Evolutionary conservation across 1,140 invertebrate genomes (phyloP).

Genomic region (Heliothis subflexa): DNA sequence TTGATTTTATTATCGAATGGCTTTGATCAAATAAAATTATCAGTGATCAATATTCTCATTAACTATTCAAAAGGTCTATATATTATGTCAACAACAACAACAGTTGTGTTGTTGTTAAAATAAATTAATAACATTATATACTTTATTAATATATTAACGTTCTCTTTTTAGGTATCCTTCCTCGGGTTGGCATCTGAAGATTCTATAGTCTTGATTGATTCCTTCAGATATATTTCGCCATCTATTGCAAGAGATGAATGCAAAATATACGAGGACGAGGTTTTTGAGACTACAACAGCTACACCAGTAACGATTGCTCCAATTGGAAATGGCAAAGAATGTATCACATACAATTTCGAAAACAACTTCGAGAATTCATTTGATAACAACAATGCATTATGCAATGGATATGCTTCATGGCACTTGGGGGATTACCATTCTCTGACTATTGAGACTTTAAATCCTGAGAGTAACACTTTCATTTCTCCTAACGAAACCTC

Average conservation of each 20-base stretch:
- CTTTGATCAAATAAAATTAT: no score
- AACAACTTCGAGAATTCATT: slow-evolving; percentile 38
- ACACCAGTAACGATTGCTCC: slow-evolving; percentile 16
- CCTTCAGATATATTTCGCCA: slow-evolving; percentile 42
- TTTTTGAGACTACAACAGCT: slow-evolving; percentile 9
- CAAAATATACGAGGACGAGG: slow-evolving; percentile 21
- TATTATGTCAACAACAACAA: no score
- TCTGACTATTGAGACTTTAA: slow-evolving; percentile 36
- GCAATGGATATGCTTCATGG: slow-evolving; percentile 42
- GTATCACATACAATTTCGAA: slow-evolving; percentile 52
- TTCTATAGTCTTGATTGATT: slow-evolving; percentile 38
- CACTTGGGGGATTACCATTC: slow-evolving; percentile 41
- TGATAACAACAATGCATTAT: slow-evolving; percentile 22
- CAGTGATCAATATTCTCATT: no score
- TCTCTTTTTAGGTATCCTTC: slow-evolving; percentile 37
- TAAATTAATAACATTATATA: no score
- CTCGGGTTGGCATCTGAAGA: slow-evolving; percentile 24
- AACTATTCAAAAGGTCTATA: no score
- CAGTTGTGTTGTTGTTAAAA: no score
- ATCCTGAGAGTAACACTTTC: slow-evolving; percentile 49
- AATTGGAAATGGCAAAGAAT: slow-evolving; percentile 16
- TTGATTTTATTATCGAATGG: no score
- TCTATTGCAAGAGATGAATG: neutral
- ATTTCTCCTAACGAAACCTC: slow-evolving; percentile 46
- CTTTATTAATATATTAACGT: no score